Base-by-base conservation (phyloP, 2,888 invertebrate genomes). In the Scaptomyza flava region DNA sequence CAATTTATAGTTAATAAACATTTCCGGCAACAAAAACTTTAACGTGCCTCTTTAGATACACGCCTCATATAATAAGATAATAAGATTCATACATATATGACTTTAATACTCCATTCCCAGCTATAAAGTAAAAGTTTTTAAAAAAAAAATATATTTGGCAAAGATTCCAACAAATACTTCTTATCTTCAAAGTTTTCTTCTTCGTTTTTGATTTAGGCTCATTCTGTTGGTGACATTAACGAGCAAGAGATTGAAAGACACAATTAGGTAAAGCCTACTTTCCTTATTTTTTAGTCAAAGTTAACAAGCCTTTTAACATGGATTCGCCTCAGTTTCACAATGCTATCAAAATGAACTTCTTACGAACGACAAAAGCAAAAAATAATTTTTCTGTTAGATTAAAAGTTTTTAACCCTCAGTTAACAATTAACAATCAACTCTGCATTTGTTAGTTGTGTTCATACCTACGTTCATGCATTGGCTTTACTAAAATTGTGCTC, bases 1-100 rank as follows among this genome's bases (percentile, higher is more conserved):
- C 77, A 81, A 84, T 87, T 84, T 79, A 78, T 82, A 84, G 79
- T 84, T 87, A 82, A 87, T 82, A 80, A 82, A 78, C 77, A 86
- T 86, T 83, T 87, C 81, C 87, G 81, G 70, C 67, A 62, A 54
- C 73, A 58, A 66, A 82, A 72, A 69, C 63, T 68, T 68, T 62
- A 53, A 45, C 56, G 36, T 46, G 46, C 42, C 50, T 50, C 42
- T 48, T 52, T 48, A 48, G 38, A 62, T 52, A 60, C 64, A 51
- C 60, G 38, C 57, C 65, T 54, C 48, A 27, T 61, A 54, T 33
- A 42, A 36, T n/a, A 41, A 42, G 43, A 54, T 33, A 42, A 36
- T n/a, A 41, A 42, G 43, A 47, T 31, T 65, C 46, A 68, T 56
- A 23, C 46, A 68, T 56, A n/a, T 36, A 14, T 14, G 2, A n/a